Evolutionary conservation across 2,888 invertebrate genomes (phyloP), one percentile per base, ranked within the genome.

Genomic region (Piscicola geometra): DNA sequence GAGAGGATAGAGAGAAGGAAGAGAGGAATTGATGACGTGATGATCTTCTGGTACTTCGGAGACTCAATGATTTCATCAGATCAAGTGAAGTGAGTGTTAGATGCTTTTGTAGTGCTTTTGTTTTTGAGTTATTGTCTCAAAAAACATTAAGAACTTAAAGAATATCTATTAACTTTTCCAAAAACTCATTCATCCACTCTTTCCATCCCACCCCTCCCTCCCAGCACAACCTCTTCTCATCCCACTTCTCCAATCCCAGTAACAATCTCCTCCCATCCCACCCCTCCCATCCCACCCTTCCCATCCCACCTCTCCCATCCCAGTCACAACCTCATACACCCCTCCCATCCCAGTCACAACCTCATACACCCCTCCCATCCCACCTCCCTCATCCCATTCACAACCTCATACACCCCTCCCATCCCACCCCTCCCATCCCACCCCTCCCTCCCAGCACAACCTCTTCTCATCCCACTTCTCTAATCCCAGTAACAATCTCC

Each of bases 341-440:
- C 64, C 33, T 77, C 79, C 28, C 25, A 71, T n/a, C n/a, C n/a
- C n/a, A n/a, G n/a, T n/a, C n/a, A 41, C 5, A 41, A 41, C 41
- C 41, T 15, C 41, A 41, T 41, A 9, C 41, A 9, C 5, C 41
- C 41, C 41, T 41, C 15, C 15, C 41, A 5, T 15, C 41, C 41
- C 5, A 18, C 68, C 78, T 60, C 56, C 79, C 80, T 78, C 80
- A 75, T 36, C 80, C 80, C 73, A 80, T 77, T 69, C 80, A 80
- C 12, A 77, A 78, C n/a, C 77, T 77, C 32, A 76, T 64, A 52
- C 79, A 78, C 1, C 78, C 79, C 41, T 75, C 75, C 30, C 32
- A 74, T 15, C 80, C 77, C n/a, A 78, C 60, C 28, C 77, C 77
- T 9, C 77, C 75, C 33, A 71, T 66, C 30, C 72, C 72, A 30